Base-by-base conservation (phyloP, 2,888 invertebrate species). In the Andrena fulva region DNA sequence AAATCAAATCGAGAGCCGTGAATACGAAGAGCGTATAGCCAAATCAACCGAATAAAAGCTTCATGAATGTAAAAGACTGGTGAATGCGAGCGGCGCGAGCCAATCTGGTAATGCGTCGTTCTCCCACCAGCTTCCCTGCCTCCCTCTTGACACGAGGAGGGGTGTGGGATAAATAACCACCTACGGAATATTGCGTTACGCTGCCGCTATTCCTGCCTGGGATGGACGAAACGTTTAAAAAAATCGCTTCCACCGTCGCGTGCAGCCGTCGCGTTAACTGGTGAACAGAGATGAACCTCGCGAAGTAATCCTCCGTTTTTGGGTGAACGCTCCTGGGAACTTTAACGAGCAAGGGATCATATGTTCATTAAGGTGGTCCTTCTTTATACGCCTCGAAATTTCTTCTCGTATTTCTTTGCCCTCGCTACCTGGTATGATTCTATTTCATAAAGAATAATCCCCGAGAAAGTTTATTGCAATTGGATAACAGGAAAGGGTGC, bases 41-140 rank as follows among this genome's bases (percentile, higher is more conserved):
- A 92, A 93, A 93, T 93, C 92, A 92, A 91, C 90, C 89, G 91
- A 91, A 92, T 93, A 92, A 93, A 93, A 93, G 92, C 91, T 92
- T 92, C 93, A 92, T 92, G 93, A 93, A 93, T 93, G 93, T 93
- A 93, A 93, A 93, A 90, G 91, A 92, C 91, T 87, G 85, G 89
- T 88, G 91, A 90, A 92, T 91, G 88, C 87, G 91, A 92, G 88
- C 90, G 89, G 89, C 86, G 89, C 84, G 84, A 90, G 90, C 89
- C 92, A 92, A 93, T 93, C 93, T 93, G 92, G 92, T 93, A 93
- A 93, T 93, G 93, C 91, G 92, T 91, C 91, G 89, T 89, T 82
- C 81, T 80, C 72, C 68, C 71, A 54, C 64, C 75, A 29, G 52
- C 68, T 62, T 31, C 52, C 31, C 66, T 20, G 16, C 48, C 60